Conservation (phyloP, 2,797 vertebrate species). For the Okamejei kenojei region DNA sequence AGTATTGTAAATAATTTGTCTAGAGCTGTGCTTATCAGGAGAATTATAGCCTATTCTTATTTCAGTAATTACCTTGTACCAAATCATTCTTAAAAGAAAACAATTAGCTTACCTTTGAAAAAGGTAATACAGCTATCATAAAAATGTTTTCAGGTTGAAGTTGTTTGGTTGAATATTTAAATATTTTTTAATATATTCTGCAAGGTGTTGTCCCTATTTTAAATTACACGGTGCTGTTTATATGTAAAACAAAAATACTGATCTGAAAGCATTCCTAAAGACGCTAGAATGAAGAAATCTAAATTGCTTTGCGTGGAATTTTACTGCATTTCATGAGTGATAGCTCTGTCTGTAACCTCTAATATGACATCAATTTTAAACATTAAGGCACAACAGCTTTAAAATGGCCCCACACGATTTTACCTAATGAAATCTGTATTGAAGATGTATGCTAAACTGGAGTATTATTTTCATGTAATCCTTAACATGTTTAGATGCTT, state of each 20-base stretch:
- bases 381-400: not conserved
- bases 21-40: not conserved
- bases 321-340: not conserved
- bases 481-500: not conserved
- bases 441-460: not conserved
- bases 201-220: not conserved
- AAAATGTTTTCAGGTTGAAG: constrained; percentile 6
- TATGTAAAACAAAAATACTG: not conserved
- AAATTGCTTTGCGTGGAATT: not conserved
- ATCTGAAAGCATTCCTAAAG: not conserved
- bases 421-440: not conserved
- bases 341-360: not conserved
- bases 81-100: not conserved
- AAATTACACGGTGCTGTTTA: not conserved
- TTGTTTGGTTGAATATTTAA: not conserved
- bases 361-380: not conserved
- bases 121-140: not conserved
- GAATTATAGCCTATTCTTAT: not conserved
- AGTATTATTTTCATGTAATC: not conserved
- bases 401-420: not conserved
- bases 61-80: not conserved
- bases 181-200: not conserved
- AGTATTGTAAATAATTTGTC: constrained; percentile 21
- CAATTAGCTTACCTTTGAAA: not conserved
- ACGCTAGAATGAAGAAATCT: not conserved